Percentiles rank a stretch among this genome's conserved stretches.
Evolutionary conservation across 2,113 vertebrate genomes (phyloP).

Genomic region (Numenius arquata): DNA sequence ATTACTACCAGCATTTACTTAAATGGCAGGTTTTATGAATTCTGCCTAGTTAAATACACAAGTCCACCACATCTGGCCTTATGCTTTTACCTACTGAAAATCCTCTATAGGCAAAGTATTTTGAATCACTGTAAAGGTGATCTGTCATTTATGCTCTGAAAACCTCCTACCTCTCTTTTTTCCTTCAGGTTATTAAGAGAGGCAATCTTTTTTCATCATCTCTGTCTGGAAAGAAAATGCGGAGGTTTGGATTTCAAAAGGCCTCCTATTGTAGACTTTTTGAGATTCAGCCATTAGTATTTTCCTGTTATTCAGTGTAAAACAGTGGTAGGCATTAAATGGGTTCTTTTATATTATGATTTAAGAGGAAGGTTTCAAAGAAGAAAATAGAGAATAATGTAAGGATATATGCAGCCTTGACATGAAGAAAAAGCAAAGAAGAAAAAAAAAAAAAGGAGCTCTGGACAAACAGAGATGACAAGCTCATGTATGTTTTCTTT

Average conservation of each 20-base stretch:
- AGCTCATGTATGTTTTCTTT: neutral
- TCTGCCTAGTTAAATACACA: neutral
- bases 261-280: neutral
- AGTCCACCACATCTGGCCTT: neutral
- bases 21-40: neutral
- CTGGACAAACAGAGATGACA: neutral
- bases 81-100: neutral
- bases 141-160: neutral
- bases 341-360: neutral
- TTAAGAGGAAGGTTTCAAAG: slow-evolving; percentile 4
- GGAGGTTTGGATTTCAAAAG: slow-evolving; percentile 19
- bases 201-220: neutral
- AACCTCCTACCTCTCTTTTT: neutral
- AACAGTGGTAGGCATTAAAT: neutral
- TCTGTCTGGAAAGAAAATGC: neutral
- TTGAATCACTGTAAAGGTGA: neutral
- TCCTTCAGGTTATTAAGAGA: neutral
- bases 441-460: neutral
- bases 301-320: neutral
- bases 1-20: neutral
- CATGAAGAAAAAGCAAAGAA: neutral
- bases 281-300: neutral
- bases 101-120: neutral
- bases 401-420: neutral
- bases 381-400: neutral